Percentiles rank a stretch among this genome's conserved stretches.
These are phyloP conservation scores for Campylomormyrus tamandua DNA, from an alignment of 2,113 vertebrate species.

Conservation along the genomic window DNA sequence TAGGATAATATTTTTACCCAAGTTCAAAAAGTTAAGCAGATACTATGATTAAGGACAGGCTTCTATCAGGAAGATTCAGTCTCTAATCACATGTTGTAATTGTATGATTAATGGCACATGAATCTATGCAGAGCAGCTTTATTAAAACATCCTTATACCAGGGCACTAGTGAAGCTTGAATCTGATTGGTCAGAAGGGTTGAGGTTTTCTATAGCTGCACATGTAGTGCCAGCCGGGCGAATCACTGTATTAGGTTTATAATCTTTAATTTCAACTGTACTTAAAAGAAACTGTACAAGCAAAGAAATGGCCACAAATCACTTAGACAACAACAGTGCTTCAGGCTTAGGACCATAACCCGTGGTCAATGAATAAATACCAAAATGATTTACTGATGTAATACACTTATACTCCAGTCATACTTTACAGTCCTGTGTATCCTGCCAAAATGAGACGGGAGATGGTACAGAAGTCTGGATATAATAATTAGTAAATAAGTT, in stretches of 20 bases:
- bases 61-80: background rate
- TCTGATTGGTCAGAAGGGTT: background rate
- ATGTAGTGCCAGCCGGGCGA: background rate
- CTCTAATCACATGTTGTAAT: background rate
- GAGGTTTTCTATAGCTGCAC: background rate
- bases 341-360: background rate
- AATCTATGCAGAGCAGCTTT: background rate
- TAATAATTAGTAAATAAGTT: background rate
- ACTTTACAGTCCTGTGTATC: background rate
- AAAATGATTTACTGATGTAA: background rate
- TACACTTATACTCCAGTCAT: background rate
- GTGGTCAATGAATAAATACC: background rate
- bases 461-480: background rate
- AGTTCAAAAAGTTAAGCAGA: background rate
- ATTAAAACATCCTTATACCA: background rate
- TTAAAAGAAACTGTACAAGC: background rate
- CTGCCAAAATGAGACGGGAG: background rate
- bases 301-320: background rate
- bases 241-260: background rate
- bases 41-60: background rate
- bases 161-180: background rate
- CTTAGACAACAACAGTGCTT: background rate
- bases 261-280: background rate
- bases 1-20: background rate
- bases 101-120: background rate